phyloP scores from a whole-genome alignment of 2,888 invertebrate genomes.

The Seira ritae region DNA sequence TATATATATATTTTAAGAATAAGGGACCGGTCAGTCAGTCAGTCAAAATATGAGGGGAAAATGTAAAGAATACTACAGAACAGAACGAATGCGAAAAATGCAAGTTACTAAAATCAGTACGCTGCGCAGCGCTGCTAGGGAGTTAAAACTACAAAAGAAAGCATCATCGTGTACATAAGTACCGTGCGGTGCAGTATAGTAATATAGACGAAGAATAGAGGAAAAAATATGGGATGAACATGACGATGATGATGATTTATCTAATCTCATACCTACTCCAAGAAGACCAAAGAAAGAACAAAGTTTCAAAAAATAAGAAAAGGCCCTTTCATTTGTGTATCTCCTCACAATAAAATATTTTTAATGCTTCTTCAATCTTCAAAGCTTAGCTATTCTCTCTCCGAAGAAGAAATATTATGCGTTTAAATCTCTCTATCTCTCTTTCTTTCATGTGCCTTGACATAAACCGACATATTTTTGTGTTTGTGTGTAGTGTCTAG shows the following conservation, averaged over 20 bases:
- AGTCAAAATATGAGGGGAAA: background rate
- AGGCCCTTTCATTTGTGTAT: constrained; percentile 43
- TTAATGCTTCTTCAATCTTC: background rate
- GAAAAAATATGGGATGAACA: constrained; percentile 12
- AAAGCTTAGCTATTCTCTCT: background rate
- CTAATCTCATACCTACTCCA: constrained; percentile 21
- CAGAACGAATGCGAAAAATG: too few relatives aligned
- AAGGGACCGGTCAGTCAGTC: constrained; percentile 19
- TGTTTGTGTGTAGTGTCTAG: background rate
- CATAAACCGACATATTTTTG: constrained; percentile 29
- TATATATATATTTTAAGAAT: constrained; percentile 19
- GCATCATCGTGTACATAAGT: background rate
- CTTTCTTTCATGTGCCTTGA: constrained; percentile 3
- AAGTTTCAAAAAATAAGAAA: constrained; percentile 15
- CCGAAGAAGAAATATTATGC: background rate
- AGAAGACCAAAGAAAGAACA: constrained; percentile 38
- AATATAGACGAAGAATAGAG: background rate
- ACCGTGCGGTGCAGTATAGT: background rate
- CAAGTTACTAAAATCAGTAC: background rate
- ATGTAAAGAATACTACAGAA: background rate
- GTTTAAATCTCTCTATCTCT: constrained; percentile 10
- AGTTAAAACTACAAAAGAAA: background rate
- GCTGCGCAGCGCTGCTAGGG: background rate
- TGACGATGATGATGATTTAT: constrained; percentile 36
- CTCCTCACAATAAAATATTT: background rate